Percentiles rank a stretch among this genome's conserved stretches.
Conservation (phyloP, 1,140 invertebrate genomes). For the Pomacea maculata region DNA sequence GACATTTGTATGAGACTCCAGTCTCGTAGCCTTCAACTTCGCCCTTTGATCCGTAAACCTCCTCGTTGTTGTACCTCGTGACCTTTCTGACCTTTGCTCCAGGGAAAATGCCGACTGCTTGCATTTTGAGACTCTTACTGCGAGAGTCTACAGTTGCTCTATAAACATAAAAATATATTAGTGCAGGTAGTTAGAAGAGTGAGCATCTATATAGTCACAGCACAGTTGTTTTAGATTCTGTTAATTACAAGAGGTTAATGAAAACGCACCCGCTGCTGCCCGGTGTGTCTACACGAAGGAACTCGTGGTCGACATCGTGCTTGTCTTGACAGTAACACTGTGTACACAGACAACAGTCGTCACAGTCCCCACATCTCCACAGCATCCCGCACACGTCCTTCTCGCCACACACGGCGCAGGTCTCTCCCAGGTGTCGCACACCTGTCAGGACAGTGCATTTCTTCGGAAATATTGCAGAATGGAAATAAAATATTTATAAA, state of each 20-base stretch:
- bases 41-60: neutral
- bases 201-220: too few relatives aligned
- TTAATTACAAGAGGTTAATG: too few relatives aligned
- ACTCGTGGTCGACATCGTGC: slow-evolving; percentile 6
- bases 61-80: slow-evolving; percentile 30
- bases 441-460: neutral
- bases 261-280: too few relatives aligned
- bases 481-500: too few relatives aligned
- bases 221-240: too few relatives aligned
- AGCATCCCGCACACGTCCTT: neutral
- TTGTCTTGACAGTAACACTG: slow-evolving; percentile 11
- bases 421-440: neutral
- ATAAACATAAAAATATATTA: too few relatives aligned
- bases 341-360: slow-evolving; percentile 11
- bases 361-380: slow-evolving; percentile 12
- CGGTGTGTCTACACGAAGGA: neutral
- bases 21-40: slow-evolving; percentile 1
- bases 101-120: slow-evolving; percentile 76
- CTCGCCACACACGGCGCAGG: slow-evolving; percentile 3
- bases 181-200: too few relatives aligned
- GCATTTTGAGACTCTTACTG: neutral
- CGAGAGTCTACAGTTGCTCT: slow-evolving; percentile 1
- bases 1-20: neutral
- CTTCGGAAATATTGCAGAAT: too few relatives aligned
- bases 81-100: slow-evolving; percentile 70